phyloP scores from a whole-genome alignment of 1,140 invertebrate species.

The Anoplophora glabripennis region DNA sequence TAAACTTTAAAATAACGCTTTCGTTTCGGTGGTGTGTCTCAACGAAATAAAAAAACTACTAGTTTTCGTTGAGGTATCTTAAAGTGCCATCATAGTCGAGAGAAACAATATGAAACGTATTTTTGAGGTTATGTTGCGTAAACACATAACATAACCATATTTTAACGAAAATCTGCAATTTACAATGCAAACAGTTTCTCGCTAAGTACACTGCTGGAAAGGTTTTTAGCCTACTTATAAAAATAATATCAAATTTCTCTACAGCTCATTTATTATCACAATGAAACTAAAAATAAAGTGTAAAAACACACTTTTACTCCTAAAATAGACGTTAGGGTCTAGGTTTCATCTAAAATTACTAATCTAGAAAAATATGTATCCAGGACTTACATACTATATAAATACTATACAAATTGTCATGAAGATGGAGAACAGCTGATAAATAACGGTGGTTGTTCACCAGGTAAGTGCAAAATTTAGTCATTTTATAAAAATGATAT shows the following conservation, averaged over 20 bases:
- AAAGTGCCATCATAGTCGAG: too few relatives aligned
- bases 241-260: constrained; percentile 20
- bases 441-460: too few relatives aligned
- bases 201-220: constrained; percentile 14
- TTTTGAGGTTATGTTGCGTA: too few relatives aligned
- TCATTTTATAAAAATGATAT: too few relatives aligned
- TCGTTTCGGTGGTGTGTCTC: too few relatives aligned
- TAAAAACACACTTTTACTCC: background rate
- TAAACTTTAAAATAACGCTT: too few relatives aligned
- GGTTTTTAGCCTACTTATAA: constrained; percentile 10
- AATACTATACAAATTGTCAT: constrained; percentile 22
- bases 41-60: too few relatives aligned
- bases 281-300: constrained; percentile 15
- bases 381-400: constrained; percentile 8
- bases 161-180: too few relatives aligned
- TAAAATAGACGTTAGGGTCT: background rate
- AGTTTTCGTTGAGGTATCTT: too few relatives aligned
- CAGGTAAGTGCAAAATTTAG: too few relatives aligned
- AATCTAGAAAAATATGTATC: constrained; percentile 14
- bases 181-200: background rate
- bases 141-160: too few relatives aligned
- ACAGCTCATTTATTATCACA: constrained; percentile 13
- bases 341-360: background rate
- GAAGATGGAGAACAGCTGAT: background rate
- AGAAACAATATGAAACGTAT: too few relatives aligned